These are phyloP conservation scores for Dromius quadrimaculatus DNA, from an alignment of 2,888 invertebrate species.

Conservation along the genomic window DNA sequence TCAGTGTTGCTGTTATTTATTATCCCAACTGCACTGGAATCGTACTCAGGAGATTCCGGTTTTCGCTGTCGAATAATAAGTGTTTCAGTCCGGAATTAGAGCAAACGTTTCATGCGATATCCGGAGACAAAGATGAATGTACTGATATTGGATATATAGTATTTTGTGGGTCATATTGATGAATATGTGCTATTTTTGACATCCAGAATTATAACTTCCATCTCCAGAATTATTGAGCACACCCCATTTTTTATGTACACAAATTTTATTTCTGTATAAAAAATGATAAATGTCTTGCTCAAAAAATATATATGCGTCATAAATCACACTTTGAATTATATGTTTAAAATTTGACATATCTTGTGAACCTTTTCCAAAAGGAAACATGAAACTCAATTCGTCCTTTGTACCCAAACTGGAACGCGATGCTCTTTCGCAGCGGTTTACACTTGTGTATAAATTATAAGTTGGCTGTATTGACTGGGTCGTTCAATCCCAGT, in stretches of 20 bases:
- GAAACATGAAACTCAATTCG: conserved; percentile 32
- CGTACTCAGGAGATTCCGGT: conserved; percentile 34
- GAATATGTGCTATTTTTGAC: too few species aligned
- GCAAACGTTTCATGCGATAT: conserved; percentile 19
- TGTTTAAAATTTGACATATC: background rate
- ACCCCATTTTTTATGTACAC: too few species aligned
- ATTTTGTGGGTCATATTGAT: too few species aligned
- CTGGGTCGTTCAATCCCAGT: conserved; percentile 14
- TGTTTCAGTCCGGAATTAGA: conserved; percentile 31
- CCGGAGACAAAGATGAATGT: background rate
- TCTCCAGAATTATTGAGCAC: too few species aligned
- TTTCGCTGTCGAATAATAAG: conserved; percentile 40
- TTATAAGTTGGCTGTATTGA: conserved; percentile 42
- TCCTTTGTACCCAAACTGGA: conserved; percentile 37
- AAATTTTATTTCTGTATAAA: too few species aligned
- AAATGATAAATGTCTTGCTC: too few species aligned
- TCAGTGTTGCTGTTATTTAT: conserved; percentile 28
- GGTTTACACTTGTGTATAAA: conserved; percentile 43
- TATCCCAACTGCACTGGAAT: conserved; percentile 34
- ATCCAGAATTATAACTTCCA: too few species aligned
- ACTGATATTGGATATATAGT: too few species aligned
- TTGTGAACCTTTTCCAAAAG: conserved; percentile 15
- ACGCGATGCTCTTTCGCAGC: conserved; percentile 33
- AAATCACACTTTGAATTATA: conserved; percentile 8
- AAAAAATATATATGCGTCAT: background rate